Evolutionary conservation across 2,797 vertebrate species (phyloP).

Genomic region (Decapterus maruadsi): DNA sequence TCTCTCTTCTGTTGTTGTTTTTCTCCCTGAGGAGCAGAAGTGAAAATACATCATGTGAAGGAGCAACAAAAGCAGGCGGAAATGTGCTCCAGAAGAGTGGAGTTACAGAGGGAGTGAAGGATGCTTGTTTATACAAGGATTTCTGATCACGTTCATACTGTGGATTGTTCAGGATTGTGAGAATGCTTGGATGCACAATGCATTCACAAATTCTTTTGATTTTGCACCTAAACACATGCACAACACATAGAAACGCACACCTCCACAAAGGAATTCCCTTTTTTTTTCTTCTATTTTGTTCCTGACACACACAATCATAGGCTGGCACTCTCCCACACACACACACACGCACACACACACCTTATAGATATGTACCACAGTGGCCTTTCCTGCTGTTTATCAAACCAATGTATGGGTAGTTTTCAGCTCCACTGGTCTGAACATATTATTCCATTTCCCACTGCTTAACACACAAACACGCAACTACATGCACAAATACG

Average conservation of each 20-base stretch:
- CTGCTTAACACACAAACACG: slow-evolving; percentile 79
- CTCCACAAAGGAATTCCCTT: slow-evolving; percentile 51
- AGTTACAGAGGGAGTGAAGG: slow-evolving; percentile 48
- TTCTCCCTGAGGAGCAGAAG: slow-evolving; percentile 34
- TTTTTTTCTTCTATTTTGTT: slow-evolving; percentile 61
- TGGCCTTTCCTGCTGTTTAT: slow-evolving; percentile 82
- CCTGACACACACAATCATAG: slow-evolving; percentile 38
- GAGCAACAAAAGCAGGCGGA: slow-evolving; percentile 39
- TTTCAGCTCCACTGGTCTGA: slow-evolving; percentile 86
- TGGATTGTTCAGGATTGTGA: slow-evolving; percentile 34
- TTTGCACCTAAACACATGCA: slow-evolving; percentile 49
- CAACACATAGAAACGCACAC: slow-evolving; percentile 20
- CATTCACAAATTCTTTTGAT: slow-evolving; percentile 59
- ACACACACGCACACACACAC: slow-evolving; percentile 33
- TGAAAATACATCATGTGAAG: slow-evolving; percentile 53
- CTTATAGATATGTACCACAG: slow-evolving; percentile 65
- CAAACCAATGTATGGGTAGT: slow-evolving; percentile 84
- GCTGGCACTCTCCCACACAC: slow-evolving; percentile 41
- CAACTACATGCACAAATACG: slow-evolving; percentile 64
- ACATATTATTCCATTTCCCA: slow-evolving; percentile 85
- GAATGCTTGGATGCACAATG: slow-evolving; percentile 63
- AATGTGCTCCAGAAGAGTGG: slow-evolving; percentile 44
- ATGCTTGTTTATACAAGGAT: slow-evolving; percentile 65
- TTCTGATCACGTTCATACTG: slow-evolving; percentile 64
- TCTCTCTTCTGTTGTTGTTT: slow-evolving; percentile 45